Conservation (phyloP, 2,113 vertebrate species). For the Muntiacus reevesi region DNA sequence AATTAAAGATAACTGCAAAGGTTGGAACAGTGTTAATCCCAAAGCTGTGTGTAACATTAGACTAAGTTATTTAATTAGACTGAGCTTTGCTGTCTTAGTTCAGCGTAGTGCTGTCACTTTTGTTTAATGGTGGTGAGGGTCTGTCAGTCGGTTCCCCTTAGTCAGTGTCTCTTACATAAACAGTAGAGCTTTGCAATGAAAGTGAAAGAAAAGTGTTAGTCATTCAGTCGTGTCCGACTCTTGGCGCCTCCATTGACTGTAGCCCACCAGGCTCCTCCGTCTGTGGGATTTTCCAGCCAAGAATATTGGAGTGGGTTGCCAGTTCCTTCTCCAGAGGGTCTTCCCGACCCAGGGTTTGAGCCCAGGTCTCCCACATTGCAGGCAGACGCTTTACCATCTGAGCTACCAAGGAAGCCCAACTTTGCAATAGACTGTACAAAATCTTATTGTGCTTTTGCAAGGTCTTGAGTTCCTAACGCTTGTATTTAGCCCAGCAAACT, state of each 20-base stretch:
- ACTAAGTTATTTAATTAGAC: slow-evolving; percentile 57
- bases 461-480: slow-evolving; percentile 33
- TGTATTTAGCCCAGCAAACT: slow-evolving; percentile 56
- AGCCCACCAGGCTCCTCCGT: neutral
- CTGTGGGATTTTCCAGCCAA: neutral
- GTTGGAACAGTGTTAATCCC: slow-evolving; percentile 25
- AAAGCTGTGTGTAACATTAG: slow-evolving; percentile 11
- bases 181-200: slow-evolving; percentile 21
- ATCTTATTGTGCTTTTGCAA: slow-evolving; percentile 33
- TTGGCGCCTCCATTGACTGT: neutral
- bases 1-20: slow-evolving; percentile 20
- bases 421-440: slow-evolving; percentile 36
- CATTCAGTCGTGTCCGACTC: neutral
- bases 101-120: slow-evolving; percentile 57
- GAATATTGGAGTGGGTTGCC: neutral
- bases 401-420: neutral
- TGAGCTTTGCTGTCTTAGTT: slow-evolving; percentile 56
- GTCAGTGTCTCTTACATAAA: slow-evolving; percentile 62
- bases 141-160: slow-evolving; percentile 62
- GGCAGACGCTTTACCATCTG: neutral
- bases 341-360: neutral
- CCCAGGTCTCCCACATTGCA: neutral
- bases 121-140: slow-evolving; percentile 26
- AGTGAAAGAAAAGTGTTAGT: neutral
- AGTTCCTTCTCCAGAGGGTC: neutral